Percentiles rank a stretch among this genome's conserved stretches.
These are phyloP conservation scores for Pocota personata DNA, from an alignment of 2,888 invertebrate genomes.

Conservation along the genomic window DNA sequence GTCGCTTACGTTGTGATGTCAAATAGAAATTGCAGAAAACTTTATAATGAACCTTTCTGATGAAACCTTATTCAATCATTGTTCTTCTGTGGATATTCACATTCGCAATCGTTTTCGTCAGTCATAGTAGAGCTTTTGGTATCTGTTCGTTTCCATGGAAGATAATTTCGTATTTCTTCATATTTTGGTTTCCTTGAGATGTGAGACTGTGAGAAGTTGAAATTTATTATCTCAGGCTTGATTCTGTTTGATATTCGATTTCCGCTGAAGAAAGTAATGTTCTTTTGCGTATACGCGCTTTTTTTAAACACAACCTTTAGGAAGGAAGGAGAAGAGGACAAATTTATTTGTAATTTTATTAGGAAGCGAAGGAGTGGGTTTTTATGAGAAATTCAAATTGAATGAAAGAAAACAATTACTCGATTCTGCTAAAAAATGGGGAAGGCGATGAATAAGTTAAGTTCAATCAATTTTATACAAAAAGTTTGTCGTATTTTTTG, in stretches of 20 bases:
- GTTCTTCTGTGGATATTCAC: constrained; percentile 3
- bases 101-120: constrained; percentile 1
- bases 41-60: constrained; percentile 49
- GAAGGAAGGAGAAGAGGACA: background rate
- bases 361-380: background rate
- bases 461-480: constrained; percentile 7
- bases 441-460: background rate
- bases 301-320: no score
- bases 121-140: background rate
- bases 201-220: background rate
- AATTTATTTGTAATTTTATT: constrained; percentile 27
- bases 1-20: constrained; percentile 12
- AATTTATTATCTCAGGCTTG: constrained; percentile 32
- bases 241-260: constrained; percentile 29
- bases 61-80: constrained; percentile 32
- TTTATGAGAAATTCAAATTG: constrained; percentile 18
- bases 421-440: background rate
- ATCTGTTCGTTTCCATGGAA: constrained; percentile 25
- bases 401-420: constrained; percentile 22
- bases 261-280: constrained; percentile 2
- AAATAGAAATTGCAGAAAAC: constrained; percentile 40
- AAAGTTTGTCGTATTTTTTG: background rate
- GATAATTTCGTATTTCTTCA: constrained; percentile 27
- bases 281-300: background rate
- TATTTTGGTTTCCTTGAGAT: background rate